Evolutionary conservation across 1,140 invertebrate genomes (phyloP).

Genomic region (Apis cerana): DNA sequence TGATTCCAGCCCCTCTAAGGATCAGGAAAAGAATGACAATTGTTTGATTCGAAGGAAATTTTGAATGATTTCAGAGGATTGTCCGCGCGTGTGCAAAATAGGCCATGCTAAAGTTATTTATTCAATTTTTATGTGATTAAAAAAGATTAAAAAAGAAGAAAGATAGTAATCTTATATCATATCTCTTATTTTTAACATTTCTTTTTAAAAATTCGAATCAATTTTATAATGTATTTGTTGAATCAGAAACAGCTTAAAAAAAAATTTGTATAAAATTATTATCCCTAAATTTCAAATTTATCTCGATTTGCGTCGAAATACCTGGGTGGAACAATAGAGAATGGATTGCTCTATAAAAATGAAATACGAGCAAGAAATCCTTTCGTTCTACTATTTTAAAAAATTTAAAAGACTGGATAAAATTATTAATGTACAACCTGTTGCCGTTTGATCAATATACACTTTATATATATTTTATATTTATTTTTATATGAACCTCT

Average conservation of each 20-base stretch:
- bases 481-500: neutral
- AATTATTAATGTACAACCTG: slow-evolving; percentile 34
- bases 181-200: no score
- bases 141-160: no score
- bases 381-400: neutral
- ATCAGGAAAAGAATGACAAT: neutral
- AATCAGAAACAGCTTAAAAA: no score
- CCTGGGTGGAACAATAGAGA: neutral
- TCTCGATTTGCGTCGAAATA: neutral
- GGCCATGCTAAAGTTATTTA: no score
- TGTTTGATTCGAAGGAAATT: neutral
- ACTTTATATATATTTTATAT: neutral
- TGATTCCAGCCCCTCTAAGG: neutral
- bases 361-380: neutral
- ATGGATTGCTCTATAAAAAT: slow-evolving; percentile 12
- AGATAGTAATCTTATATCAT: no score
- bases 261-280: neutral
- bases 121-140: no score
- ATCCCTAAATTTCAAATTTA: neutral
- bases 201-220: no score
- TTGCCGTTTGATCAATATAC: slow-evolving; percentile 15
- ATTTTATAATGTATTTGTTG: no score
- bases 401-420: slow-evolving; percentile 20
- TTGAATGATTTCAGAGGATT: no score
- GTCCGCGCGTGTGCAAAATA: no score